phyloP scores from a whole-genome alignment of 2,888 invertebrate genomes.

The Plemyria rubiginata region DNA sequence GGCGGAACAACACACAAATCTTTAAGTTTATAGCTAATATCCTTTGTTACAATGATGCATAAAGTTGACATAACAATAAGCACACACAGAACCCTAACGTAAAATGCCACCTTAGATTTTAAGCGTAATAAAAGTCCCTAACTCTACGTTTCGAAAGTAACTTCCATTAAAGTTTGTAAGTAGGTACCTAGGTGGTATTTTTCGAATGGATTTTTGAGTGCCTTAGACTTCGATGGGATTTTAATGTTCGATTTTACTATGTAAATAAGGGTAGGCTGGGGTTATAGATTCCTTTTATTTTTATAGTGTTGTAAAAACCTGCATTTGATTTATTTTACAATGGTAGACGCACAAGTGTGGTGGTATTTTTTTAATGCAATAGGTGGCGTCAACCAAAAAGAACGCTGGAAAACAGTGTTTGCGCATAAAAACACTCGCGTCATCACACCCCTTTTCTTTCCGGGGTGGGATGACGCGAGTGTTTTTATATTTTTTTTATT shows the following conservation, averaged over 20 bases:
- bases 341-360: neutral
- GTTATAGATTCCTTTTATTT: slow-evolving; percentile 74
- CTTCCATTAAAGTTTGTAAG: neutral
- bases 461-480: no score
- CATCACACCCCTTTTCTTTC: no score
- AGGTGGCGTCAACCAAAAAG: no score
- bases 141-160: neutral
- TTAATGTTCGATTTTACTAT: slow-evolving; percentile 78
- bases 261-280: slow-evolving; percentile 60
- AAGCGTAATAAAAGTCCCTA: slow-evolving; percentile 52
- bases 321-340: slow-evolving; percentile 61
- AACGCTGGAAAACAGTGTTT: no score
- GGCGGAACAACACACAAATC: slow-evolving; percentile 50
- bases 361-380: neutral
- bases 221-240: slow-evolving; percentile 80
- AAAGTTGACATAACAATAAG: slow-evolving; percentile 63
- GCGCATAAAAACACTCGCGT: no score
- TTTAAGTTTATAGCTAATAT: slow-evolving; percentile 64
- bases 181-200: slow-evolving; percentile 57
- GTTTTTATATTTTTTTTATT: no score
- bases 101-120: slow-evolving; percentile 56
- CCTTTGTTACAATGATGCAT: slow-evolving; percentile 55
- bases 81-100: slow-evolving; percentile 53
- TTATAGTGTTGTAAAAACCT: slow-evolving; percentile 75
- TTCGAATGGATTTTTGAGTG: slow-evolving; percentile 85